Evolutionary conservation across 2,113 vertebrate species (phyloP), one percentile per base, ranked within the genome.

Genomic region (Pelodiscus sinensis): DNA sequence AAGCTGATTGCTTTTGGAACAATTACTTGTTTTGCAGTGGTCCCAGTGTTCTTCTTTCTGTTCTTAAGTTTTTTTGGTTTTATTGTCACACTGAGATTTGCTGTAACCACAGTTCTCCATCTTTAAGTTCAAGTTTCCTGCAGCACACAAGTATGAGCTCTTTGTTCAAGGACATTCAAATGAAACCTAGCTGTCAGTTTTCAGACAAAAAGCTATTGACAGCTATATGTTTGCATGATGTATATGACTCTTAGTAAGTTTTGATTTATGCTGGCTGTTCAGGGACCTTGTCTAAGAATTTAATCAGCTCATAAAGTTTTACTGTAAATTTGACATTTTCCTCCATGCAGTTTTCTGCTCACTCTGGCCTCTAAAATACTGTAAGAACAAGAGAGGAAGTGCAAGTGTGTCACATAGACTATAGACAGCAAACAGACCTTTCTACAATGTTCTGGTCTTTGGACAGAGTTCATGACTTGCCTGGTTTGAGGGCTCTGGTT

Each of bases 101-200:
- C 22, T 87, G 13, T 50, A 94, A 35, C 71, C 81, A 29, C 11
- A 81, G 44, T 79, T 88, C 6, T 85, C 27, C 62, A 25, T 24
- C 85, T 92, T 93, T 82, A 78, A 92, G 15, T 6, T 84, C 50
- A 90, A 56, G 52, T 79, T 81, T 90, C 52, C 85, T 87, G 24
- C 29, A n/a, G 84, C 85, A 68, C 56, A 60, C 3, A 78, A n/a
- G 55, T 21, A 84, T 90, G 16, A 56, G 57, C 78, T 10, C 82
- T 62, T 9, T 1, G 51, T 80, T 93, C 52, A 65, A 82, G 73
- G 52, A 87, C 7, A 68, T 84, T 73, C 65, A 84, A 60, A 92
- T 58, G 3, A 10, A 89, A 87, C 2, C 0, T 58, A 73, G 6
- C 11, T 82, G 25, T 58, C 60, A 50, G 50, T 19, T 16, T 50